Percentiles rank a stretch among this genome's conserved stretches.
Conservation (phyloP, 1,140 invertebrate species). For the Spodoptera frugiperda region DNA sequence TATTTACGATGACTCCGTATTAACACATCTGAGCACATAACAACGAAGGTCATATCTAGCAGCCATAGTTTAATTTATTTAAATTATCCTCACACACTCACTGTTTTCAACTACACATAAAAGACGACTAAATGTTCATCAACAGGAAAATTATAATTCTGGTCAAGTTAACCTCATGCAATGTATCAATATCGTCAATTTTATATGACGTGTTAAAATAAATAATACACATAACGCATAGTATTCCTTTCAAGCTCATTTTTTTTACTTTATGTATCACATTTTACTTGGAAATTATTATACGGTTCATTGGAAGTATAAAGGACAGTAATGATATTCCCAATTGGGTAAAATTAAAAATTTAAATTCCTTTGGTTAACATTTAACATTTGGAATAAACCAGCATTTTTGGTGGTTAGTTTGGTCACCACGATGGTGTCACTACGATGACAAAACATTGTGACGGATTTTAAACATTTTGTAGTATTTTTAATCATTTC, state of each 20-base stretch:
- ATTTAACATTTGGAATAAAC: no score
- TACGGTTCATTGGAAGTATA: no score
- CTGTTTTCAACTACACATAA: constrained; percentile 7
- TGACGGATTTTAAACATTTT: not conserved
- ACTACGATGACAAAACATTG: not conserved
- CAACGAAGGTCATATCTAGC: constrained; percentile 50
- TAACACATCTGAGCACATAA: constrained; percentile 57
- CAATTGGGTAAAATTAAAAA: no score
- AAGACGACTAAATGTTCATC: constrained; percentile 5
- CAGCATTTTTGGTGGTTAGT: no score
- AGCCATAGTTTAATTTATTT: constrained; percentile 46
- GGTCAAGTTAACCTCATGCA: not conserved
- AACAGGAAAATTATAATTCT: constrained; percentile 31
- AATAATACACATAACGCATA: not conserved
- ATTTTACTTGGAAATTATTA: no score
- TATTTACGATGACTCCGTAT: constrained; percentile 39
- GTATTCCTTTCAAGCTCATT: no score
- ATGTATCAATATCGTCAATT: not conserved
- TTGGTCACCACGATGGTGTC: no score
- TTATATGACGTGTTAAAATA: not conserved
- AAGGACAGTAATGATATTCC: no score
- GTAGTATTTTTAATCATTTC: constrained; percentile 11
- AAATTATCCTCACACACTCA: constrained; percentile 34
- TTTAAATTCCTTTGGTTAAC: no score
- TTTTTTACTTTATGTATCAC: no score